Evolutionary conservation across 2,888 invertebrate genomes (phyloP), one percentile per base, ranked within the genome.

Genomic region (Drosophila picticornis): DNA sequence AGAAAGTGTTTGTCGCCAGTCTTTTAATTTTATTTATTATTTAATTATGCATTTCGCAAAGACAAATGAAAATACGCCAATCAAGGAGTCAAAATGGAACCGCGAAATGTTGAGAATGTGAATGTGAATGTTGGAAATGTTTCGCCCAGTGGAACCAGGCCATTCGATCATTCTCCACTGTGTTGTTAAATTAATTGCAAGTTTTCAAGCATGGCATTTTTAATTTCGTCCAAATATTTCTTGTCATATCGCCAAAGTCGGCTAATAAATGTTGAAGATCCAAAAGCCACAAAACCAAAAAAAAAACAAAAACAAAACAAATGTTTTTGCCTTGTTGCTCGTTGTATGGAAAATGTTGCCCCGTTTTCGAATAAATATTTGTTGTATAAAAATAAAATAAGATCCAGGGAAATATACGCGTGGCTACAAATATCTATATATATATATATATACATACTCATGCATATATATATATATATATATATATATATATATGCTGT

Each of bases 331-430:
- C 31, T 6, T 63, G 43, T 46, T 46, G 40, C 11, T 43, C 25
- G 31, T 48, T 65, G 40, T 52, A 58, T 73, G 61, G 50, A 62
- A 65, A 73, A 58, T 66, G 57, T 56, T 68, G 72, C 67, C 64
- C 53, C 61, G 58, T 64, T 77, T 67, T 72, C 55, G 64, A 61
- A 29, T 38, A 71, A 77, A 77, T 69, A 74, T 63, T 74, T 69
- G 61, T 72, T 75, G 78, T 71, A 61, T 68, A 77, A 74, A 78
- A 73, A 72, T 72, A 62, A 67, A 67, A 73, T 64, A 75, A 56
- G 51, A 68, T 61, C 67, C 60, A 68, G 72, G 48, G 57, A 64
- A 64, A 72, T 58, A 56, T 55, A 62, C 62, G 25, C 27, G 53
- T 43, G 40, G 16, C 34, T 48, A 50, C 4, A 62, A 22, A 53